A percentile compares a stretch with the other conserved stretches of the same genome.
These are phyloP conservation scores for Donacobius atricapilla DNA, from an alignment of 2,113 vertebrate species.

Conservation along the genomic window DNA sequence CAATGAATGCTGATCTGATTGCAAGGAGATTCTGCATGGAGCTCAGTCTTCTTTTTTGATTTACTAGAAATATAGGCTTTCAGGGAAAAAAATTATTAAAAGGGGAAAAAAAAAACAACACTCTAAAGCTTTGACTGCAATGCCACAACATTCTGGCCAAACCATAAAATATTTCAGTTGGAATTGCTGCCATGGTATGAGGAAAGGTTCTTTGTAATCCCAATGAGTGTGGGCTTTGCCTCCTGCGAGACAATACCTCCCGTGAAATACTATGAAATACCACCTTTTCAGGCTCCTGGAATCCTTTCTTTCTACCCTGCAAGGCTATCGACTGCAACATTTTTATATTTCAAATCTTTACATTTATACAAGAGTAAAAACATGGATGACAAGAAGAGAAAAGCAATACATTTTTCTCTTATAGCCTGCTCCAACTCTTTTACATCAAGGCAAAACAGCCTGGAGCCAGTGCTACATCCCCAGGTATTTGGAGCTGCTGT, in stretches of 20 bases:
- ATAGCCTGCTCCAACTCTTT: not conserved
- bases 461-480: not conserved
- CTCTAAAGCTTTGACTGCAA: not conserved
- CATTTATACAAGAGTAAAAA: not conserved
- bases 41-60: not conserved
- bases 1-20: not conserved
- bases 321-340: not conserved
- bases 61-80: not conserved
- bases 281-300: not conserved
- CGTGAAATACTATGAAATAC: not conserved
- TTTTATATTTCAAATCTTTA: not conserved
- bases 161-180: slow-evolving; percentile 6
- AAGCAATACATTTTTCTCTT: not conserved
- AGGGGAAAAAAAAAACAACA: not conserved
- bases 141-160: slow-evolving; percentile 6
- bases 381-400: not conserved
- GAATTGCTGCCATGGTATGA: not conserved
- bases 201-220: not conserved
- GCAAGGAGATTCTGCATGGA: not conserved
- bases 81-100: not conserved
- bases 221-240: not conserved
- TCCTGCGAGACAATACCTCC: not conserved
- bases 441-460: not conserved
- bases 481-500: not conserved
- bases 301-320: not conserved